These are phyloP conservation scores for Pampus argenteus DNA, from an alignment of 2,797 vertebrate species.

Conservation along the genomic window DNA sequence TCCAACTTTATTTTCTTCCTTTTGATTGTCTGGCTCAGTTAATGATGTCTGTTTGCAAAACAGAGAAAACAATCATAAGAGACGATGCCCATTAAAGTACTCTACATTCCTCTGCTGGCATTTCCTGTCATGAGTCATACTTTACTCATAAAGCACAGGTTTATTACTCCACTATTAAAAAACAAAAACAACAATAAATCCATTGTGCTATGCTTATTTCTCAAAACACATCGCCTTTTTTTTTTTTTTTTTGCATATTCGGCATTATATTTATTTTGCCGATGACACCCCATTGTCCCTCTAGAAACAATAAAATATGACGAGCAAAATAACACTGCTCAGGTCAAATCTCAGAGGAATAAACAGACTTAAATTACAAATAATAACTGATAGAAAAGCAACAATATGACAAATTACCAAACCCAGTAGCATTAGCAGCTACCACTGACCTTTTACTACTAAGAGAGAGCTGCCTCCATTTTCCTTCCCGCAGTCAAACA, in stretches of 20 bases:
- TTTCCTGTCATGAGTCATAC: constrained; percentile 34
- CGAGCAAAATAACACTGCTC: neutral
- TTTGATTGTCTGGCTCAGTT: neutral
- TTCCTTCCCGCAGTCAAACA: constrained; percentile 37
- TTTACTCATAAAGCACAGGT: constrained; percentile 24
- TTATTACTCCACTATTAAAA: constrained; percentile 24
- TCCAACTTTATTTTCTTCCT: constrained; percentile 16
- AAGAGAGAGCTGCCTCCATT: constrained; percentile 36
- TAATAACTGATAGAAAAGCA: neutral
- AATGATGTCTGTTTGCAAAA: constrained; percentile 3
- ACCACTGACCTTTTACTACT: constrained; percentile 48
- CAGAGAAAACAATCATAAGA: constrained; percentile 17
- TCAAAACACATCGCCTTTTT: neutral
- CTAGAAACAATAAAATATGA: neutral
- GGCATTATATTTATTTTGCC: neutral
- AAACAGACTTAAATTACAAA: constrained; percentile 4
- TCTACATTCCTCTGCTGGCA: constrained; percentile 4
- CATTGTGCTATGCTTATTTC: neutral
- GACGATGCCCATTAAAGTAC: constrained; percentile 9
- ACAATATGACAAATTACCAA: constrained; percentile 10
- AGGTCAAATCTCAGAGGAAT: neutral
- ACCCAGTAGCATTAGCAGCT: neutral
- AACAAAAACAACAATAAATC: constrained; percentile 4
- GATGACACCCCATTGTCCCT: no score
- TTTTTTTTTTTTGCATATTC: neutral